A percentile compares a stretch with the other conserved stretches of the same genome.
phyloP scores from a whole-genome alignment of 1,140 invertebrate genomes.

The Wasmannia auropunctata region DNA sequence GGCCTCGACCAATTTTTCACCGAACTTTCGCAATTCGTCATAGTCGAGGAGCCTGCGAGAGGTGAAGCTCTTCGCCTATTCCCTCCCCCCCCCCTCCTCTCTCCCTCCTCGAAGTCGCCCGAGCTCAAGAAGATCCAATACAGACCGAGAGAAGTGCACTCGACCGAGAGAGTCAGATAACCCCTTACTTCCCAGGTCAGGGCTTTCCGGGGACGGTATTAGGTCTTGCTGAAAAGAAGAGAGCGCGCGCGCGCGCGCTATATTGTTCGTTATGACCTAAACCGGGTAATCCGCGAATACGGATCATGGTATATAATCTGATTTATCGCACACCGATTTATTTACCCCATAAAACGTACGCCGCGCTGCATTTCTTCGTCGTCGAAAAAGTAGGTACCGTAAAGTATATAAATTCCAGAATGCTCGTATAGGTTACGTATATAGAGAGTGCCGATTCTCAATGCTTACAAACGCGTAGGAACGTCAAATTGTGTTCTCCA shows the following conservation, averaged over 20 bases:
- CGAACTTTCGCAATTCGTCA: slow-evolving; percentile 78
- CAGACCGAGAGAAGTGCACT: slow-evolving; percentile 72
- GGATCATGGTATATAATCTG: neutral
- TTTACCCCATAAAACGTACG: neutral
- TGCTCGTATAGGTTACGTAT: neutral
- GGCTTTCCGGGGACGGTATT: slow-evolving; percentile 67
- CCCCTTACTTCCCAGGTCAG: slow-evolving; percentile 74
- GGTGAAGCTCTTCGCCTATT: neutral
- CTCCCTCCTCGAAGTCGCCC: slow-evolving; percentile 3
- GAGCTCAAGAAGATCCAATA: slow-evolving; percentile 61
- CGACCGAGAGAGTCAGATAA: slow-evolving; percentile 79
- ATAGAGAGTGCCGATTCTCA: neutral
- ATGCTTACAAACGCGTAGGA: neutral
- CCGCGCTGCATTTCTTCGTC: neutral
- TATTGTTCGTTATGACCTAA: slow-evolving; percentile 13
- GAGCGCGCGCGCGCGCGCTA: neutral
- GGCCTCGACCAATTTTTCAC: slow-evolving; percentile 73
- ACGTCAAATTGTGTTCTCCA: neutral
- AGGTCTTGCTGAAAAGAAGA: slow-evolving; percentile 55
- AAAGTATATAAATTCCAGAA: neutral
- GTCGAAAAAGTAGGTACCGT: neutral
- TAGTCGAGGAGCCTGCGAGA: slow-evolving; percentile 45
- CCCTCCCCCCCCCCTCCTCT: too few relatives aligned
- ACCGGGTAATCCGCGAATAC: neutral
- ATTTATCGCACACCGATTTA: neutral